A percentile compares a stretch with the other conserved stretches of the same genome.
phyloP scores from a whole-genome alignment of 2,113 vertebrate species.

The Gnathonemus echidnorhynchus region DNA sequence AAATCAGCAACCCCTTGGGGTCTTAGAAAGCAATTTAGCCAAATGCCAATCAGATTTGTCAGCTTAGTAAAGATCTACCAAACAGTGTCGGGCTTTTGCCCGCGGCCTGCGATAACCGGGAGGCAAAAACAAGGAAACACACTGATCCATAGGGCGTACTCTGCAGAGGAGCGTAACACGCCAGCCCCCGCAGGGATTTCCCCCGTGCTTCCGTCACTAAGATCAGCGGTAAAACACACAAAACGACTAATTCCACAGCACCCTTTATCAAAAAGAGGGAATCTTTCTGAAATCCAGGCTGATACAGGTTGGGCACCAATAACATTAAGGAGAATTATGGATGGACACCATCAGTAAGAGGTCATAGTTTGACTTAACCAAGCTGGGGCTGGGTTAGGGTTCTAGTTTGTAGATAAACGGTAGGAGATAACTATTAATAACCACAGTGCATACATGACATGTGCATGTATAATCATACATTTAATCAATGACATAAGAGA shows the following conservation, averaged over 20 bases:
- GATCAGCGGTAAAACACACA: neutral
- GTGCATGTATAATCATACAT: neutral
- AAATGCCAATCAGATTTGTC: slow-evolving; percentile 24
- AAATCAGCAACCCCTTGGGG: neutral
- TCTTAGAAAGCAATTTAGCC: slow-evolving; percentile 21
- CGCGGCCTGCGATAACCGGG: neutral
- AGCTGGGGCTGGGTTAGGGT: neutral
- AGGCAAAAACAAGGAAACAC: neutral
- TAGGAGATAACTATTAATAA: neutral
- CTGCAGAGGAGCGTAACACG: neutral
- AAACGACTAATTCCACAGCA: neutral
- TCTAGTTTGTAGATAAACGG: neutral
- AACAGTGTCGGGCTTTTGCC: neutral
- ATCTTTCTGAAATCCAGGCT: neutral
- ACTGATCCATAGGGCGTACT: neutral
- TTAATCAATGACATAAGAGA: neutral
- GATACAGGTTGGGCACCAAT: neutral
- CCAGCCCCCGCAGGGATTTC: neutral
- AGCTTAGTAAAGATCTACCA: slow-evolving; percentile 21
- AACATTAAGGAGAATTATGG: neutral
- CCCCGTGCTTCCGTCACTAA: neutral
- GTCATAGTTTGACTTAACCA: neutral
- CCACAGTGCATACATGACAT: neutral
- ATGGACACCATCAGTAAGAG: neutral
- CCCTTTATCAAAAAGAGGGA: neutral